Percentiles rank a stretch among this genome's conserved stretches.
Conservation (phyloP, 2,113 vertebrate genomes). For the Paedocypris sp. region DNA sequence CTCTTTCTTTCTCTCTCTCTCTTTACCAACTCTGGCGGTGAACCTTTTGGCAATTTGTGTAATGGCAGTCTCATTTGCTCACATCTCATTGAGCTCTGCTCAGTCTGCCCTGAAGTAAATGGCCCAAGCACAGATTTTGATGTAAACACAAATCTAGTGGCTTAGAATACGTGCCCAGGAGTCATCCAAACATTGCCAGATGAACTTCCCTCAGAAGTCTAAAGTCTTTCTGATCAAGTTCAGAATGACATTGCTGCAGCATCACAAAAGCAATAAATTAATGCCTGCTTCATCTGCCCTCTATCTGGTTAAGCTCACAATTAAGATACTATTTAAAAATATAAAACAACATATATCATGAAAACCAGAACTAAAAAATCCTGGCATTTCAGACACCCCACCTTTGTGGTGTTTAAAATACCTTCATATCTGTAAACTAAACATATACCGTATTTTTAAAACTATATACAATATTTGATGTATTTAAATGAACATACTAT, state of each 20-base stretch:
- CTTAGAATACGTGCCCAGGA: conserved; percentile 54
- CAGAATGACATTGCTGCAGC: neutral
- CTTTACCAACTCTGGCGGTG: conserved; percentile 32
- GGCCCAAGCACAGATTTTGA: conserved; percentile 49
- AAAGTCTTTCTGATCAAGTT: conserved; percentile 17
- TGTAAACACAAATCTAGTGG: conserved; percentile 51
- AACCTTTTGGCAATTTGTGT: conserved; percentile 53
- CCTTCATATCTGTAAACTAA: too few relatives aligned
- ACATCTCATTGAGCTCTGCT: conserved; percentile 43
- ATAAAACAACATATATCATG: too few relatives aligned
- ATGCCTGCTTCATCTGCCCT: neutral
- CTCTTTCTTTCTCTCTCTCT: neutral
- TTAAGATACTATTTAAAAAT: too few relatives aligned
- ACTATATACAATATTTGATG: too few relatives aligned
- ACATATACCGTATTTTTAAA: too few relatives aligned
- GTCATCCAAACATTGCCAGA: conserved; percentile 41
- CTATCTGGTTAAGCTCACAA: neutral
- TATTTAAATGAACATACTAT: too few relatives aligned
- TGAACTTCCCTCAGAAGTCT: conserved; percentile 42
- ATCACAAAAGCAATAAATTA: neutral
- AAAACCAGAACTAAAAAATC: too few relatives aligned
- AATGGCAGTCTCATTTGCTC: conserved; percentile 61
- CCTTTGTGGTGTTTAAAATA: too few relatives aligned
- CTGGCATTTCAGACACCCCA: too few relatives aligned
- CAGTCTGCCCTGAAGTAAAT: conserved; percentile 46